Evolutionary conservation across 2,797 vertebrate genomes (phyloP).

Genomic region (Mastacembelus armatus): DNA sequence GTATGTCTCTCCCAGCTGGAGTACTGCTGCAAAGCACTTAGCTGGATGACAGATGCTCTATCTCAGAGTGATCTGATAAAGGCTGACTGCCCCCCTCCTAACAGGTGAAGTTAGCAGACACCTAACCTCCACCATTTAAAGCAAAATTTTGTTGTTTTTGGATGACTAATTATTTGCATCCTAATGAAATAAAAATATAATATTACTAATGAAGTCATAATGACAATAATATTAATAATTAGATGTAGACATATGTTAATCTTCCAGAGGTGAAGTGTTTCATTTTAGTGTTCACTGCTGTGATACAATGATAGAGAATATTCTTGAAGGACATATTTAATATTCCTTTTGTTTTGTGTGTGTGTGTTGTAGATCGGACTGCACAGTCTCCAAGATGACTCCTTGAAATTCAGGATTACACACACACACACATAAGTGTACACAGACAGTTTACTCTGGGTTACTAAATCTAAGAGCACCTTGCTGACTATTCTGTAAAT

Average conservation of each 20-base stretch:
- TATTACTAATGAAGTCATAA: too few species aligned
- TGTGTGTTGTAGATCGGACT: constrained; percentile 52
- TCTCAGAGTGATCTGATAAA: constrained; percentile 81
- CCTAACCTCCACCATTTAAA: neutral
- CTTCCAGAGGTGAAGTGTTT: neutral
- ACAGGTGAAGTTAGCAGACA: constrained; percentile 54
- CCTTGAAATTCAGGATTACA: constrained; percentile 1
- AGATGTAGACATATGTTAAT: neutral
- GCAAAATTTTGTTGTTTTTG: too few species aligned
- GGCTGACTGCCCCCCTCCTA: constrained; percentile 60
- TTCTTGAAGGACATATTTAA: too few species aligned
- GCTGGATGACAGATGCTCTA: constrained; percentile 86
- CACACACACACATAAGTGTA: neutral
- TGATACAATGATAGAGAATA: neutral
- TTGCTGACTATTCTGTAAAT: neutral
- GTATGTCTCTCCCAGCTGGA: constrained; percentile 78
- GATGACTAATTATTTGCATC: too few species aligned
- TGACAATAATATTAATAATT: too few species aligned
- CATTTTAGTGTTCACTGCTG: neutral
- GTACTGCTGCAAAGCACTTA: constrained; percentile 85
- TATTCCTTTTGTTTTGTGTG: too few species aligned
- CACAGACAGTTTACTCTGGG: neutral
- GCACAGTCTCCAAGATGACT: constrained; percentile 36
- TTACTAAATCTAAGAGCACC: neutral
- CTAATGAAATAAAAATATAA: neutral